Conservation (phyloP, 2,113 vertebrate species). For the Triplophysa siluroides region DNA sequence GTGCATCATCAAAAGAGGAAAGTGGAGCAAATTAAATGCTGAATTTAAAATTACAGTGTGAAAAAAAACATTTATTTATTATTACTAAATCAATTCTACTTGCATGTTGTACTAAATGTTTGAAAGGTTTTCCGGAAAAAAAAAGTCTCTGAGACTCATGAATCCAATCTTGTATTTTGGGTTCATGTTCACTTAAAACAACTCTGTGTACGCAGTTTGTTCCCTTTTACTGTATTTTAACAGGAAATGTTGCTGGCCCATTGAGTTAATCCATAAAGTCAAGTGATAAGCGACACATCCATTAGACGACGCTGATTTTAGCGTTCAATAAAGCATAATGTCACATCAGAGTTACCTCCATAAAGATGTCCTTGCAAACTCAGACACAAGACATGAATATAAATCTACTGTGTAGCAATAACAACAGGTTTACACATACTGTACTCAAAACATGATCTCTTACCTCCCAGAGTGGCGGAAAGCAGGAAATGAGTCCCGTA, state of each 20-base stretch:
- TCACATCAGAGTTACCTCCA: not conserved
- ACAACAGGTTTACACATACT: not conserved
- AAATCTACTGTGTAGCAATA: constrained; percentile 2
- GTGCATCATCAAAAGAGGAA: no score
- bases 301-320: constrained; percentile 9
- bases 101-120: no score
- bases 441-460: not conserved
- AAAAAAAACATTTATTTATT: no score
- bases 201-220: not conserved
- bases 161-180: not conserved
- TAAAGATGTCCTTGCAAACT: constrained; percentile 21
- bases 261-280: not conserved
- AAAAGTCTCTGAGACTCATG: no score
- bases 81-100: no score
- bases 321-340: constrained; percentile 21
- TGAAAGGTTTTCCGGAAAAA: no score
- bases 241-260: not conserved
- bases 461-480: constrained; percentile 81
- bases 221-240: not conserved
- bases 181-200: not conserved
- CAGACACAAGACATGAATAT: not conserved
- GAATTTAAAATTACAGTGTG: no score
- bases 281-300: not conserved
- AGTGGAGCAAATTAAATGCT: no score
- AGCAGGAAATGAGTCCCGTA: constrained; percentile 79